These are phyloP conservation scores for Lapara coniferarum DNA, from an alignment of 2,888 invertebrate genomes.

Conservation along the genomic window DNA sequence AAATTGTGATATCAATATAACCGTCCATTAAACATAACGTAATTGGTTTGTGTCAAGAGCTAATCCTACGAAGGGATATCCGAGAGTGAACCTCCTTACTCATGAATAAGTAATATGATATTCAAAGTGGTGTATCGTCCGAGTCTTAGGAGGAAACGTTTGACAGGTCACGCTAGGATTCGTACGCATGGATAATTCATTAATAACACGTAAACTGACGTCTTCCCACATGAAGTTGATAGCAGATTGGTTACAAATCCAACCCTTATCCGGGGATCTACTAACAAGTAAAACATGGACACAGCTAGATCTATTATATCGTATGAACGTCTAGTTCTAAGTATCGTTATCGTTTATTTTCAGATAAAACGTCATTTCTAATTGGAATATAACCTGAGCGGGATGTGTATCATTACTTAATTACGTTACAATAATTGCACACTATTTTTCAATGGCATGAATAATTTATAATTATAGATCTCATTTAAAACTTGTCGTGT, in stretches of 20 bases:
- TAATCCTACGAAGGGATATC: slow-evolving; percentile 24
- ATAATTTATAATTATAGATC: not conserved
- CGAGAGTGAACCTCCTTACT: slow-evolving; percentile 13
- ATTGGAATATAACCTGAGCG: slow-evolving; percentile 65
- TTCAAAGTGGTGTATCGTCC: slow-evolving; percentile 26
- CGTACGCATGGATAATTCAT: slow-evolving; percentile 46
- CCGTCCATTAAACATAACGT: slow-evolving; percentile 30
- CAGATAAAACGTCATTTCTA: slow-evolving; percentile 66
- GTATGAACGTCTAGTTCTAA: slow-evolving; percentile 59
- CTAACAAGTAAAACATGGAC: slow-evolving; percentile 51
- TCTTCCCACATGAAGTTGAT: slow-evolving; percentile 40
- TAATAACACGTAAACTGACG: slow-evolving; percentile 50
- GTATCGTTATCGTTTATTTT: slow-evolving; percentile 67
- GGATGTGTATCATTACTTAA: slow-evolving; percentile 50
- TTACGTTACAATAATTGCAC: slow-evolving; percentile 34
- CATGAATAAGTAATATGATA: slow-evolving; percentile 28
- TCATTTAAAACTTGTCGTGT: not conserved
- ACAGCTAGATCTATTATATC: slow-evolving; percentile 65
- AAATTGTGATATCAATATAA: slow-evolving; percentile 27
- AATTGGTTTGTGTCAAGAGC: slow-evolving; percentile 17
- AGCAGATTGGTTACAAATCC: slow-evolving; percentile 52
- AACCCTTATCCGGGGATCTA: slow-evolving; percentile 60
- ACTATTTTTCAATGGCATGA: slow-evolving; percentile 16
- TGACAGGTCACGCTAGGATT: slow-evolving; percentile 45
- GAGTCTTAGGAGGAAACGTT: slow-evolving; percentile 33